A percentile compares a stretch with the other conserved stretches of the same genome.
Evolutionary conservation across 1,140 invertebrate species (phyloP).

Genomic region (Lerema accius): DNA sequence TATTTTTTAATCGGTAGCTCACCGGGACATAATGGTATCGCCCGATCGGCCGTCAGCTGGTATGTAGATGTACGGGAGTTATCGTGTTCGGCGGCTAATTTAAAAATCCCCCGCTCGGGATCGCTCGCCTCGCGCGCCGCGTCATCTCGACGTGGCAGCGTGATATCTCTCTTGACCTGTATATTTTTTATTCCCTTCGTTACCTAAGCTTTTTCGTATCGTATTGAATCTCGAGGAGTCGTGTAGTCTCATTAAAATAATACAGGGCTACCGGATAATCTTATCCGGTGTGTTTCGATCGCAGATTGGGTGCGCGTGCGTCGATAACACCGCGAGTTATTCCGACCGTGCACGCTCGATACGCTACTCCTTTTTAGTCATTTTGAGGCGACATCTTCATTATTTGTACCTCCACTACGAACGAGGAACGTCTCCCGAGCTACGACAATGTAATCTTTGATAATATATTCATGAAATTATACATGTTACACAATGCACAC

Average conservation of each 20-base stretch:
- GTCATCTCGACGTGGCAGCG: conserved; percentile 60
- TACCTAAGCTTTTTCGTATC: conserved; percentile 80
- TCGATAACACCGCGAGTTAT: conserved; percentile 78
- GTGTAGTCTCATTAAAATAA: conserved; percentile 83
- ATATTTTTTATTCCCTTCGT: conserved; percentile 77
- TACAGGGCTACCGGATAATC: conserved; percentile 81
- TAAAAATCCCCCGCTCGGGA: conserved; percentile 65
- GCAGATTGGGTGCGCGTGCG: conserved; percentile 80
- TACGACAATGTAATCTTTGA: conserved; percentile 50
- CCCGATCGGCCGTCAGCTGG: conserved; percentile 79
- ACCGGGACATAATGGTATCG: conserved; percentile 81
- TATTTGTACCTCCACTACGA: conserved; percentile 58
- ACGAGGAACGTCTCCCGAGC: conserved; percentile 24
- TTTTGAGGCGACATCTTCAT: conserved; percentile 78
- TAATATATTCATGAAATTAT: conserved; percentile 65
- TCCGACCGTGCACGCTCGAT: conserved; percentile 71
- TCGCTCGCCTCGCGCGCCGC: conserved; percentile 51
- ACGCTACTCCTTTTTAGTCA: conserved; percentile 73
- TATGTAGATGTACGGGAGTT: conserved; percentile 73
- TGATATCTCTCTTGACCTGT: conserved; percentile 79
- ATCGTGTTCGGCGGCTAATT: conserved; percentile 75
- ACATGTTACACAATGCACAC: conserved; percentile 43
- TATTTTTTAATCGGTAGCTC: conserved; percentile 80
- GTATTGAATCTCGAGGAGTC: conserved; percentile 75
- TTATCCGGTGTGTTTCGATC: conserved; percentile 81